Evolutionary conservation across 35 echinoderm and acorn worm species (phyloP).

Genomic region (Nesometra sesokonis): DNA sequence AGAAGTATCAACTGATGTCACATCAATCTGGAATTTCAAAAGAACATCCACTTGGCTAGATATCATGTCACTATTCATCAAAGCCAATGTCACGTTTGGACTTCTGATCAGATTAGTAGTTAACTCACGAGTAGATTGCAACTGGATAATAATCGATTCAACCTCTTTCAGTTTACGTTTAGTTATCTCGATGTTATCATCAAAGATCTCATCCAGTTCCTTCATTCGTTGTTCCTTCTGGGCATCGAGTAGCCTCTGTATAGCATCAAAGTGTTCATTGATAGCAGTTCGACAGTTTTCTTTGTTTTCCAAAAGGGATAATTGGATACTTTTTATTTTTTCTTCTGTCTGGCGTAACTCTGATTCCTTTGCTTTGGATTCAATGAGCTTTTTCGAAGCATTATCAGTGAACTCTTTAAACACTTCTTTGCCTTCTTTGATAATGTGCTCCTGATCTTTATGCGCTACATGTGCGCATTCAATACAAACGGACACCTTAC

Average conservation of each 20-base stretch:
- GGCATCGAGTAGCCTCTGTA: background rate
- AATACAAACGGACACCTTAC: background rate
- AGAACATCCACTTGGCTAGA: background rate
- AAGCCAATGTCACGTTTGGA: background rate
- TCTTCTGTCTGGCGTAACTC: background rate
- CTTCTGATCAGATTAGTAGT: background rate
- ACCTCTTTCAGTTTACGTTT: background rate
- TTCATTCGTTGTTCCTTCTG: background rate
- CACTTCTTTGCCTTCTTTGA: background rate
- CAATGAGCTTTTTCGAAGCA: background rate
- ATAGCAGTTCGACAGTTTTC: background rate
- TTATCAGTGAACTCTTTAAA: background rate
- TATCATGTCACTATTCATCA: background rate
- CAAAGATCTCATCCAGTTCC: background rate
- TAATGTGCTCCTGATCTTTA: background rate
- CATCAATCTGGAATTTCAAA: background rate
- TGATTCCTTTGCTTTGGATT: background rate
- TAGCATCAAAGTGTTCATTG: background rate
- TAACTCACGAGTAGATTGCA: background rate
- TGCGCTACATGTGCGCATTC: background rate
- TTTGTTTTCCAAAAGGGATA: background rate
- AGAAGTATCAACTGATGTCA: background rate
- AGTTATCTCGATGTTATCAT: background rate
- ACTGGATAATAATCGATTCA: background rate
- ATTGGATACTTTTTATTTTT: background rate